Evolutionary conservation across 2,888 invertebrate genomes (phyloP).

Genomic region (Nephrotoma appendiculata): DNA sequence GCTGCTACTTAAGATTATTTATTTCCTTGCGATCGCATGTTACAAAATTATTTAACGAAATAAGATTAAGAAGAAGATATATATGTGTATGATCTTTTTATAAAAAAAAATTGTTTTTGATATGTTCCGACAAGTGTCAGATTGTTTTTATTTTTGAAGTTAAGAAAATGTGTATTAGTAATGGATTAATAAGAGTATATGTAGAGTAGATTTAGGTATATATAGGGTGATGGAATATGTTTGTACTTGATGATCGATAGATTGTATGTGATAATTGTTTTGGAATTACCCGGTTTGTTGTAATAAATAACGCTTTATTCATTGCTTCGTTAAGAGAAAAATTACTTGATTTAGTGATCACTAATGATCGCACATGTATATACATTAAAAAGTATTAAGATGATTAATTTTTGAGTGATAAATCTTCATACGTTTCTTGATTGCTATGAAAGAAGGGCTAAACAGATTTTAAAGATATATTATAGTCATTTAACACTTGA

Average conservation of each 20-base stretch:
- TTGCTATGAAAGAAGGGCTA: neutral
- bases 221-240: neutral
- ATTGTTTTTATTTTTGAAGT: neutral
- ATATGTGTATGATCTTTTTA: neutral
- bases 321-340: neutral
- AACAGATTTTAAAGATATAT: neutral
- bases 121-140: neutral
- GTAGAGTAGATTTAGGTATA: neutral
- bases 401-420: neutral
- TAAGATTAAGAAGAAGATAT: neutral
- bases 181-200: neutral
- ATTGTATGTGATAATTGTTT: neutral
- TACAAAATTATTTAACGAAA: neutral
- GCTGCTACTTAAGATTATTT: neutral
- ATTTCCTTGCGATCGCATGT: neutral
- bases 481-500: neutral
- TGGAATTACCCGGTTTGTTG: neutral
- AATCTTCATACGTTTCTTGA: neutral
- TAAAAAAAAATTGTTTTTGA: neutral
- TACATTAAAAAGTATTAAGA: neutral
- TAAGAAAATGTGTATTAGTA: neutral
- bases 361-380: neutral
- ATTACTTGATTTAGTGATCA: neutral
- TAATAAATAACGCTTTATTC: neutral
- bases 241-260: neutral